Percentiles rank a stretch among this genome's conserved stretches.
phyloP scores from a whole-genome alignment of 2,888 invertebrate species.

The Endomychus coccineus region DNA sequence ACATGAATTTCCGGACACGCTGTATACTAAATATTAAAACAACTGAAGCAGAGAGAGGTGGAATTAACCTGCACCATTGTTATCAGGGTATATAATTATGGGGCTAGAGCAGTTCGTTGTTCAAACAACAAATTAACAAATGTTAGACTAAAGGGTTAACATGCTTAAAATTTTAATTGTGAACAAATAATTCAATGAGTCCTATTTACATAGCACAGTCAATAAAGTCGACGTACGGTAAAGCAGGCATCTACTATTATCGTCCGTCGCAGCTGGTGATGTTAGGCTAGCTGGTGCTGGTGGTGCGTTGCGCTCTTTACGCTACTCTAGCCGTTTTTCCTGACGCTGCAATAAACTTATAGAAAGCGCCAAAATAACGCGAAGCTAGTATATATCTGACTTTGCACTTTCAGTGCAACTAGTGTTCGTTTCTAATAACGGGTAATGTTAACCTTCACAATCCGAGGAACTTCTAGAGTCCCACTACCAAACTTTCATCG shows the following conservation, averaged over 20 bases:
- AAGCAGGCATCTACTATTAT: conserved; percentile 3
- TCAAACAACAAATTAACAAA: conserved; percentile 38
- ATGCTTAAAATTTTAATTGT: conserved; percentile 47
- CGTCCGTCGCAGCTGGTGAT: no score
- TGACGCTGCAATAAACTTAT: conserved; percentile 35
- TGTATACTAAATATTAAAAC: no score
- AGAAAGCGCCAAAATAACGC: conserved; percentile 30
- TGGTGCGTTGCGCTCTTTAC: no score
- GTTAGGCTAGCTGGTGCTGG: no score
- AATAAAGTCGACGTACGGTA: conserved; percentile 28
- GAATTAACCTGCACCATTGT: no score
- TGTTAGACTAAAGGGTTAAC: conserved; percentile 42
- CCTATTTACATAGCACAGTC: conserved; percentile 34
- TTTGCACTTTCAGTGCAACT: conserved; percentile 33
- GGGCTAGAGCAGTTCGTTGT: conserved; percentile 27
- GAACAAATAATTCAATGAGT: conserved; percentile 40
- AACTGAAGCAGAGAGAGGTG: no score
- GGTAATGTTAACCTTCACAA: no score
- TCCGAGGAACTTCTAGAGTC: no score
- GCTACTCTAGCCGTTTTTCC: conserved; percentile 31
- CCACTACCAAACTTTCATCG: no score
- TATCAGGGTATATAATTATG: no score
- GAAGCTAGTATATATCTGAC: conserved; percentile 28
- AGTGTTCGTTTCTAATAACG: conserved; percentile 28
- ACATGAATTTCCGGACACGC: no score